A percentile compares a stretch with the other conserved stretches of the same genome.
phyloP scores from a whole-genome alignment of 2,888 invertebrate species.

The Pammene fasciana region DNA sequence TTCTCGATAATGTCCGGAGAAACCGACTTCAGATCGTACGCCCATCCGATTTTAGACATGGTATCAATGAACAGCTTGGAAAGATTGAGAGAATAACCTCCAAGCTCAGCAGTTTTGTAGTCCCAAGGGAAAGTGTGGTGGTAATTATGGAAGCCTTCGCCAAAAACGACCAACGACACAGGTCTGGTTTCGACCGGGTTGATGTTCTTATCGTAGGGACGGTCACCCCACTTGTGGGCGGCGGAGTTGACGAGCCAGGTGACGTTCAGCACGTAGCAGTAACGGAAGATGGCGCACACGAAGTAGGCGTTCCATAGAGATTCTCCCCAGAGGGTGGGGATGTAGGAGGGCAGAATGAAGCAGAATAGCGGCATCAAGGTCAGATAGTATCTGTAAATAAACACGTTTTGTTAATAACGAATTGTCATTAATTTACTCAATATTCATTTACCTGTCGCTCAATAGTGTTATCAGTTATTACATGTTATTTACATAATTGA shows the following conservation, averaged over 20 bases:
- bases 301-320: constrained; percentile 85
- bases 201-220: constrained; percentile 89
- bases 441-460: not conserved
- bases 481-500: too few species aligned
- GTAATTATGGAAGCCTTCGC: constrained; percentile 94
- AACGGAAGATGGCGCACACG: constrained; percentile 88
- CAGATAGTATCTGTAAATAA: constrained; percentile 86
- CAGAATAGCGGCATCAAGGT: constrained; percentile 88
- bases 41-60: constrained; percentile 92
- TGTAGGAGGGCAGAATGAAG: constrained; percentile 88
- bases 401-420: not conserved
- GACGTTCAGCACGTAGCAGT: constrained; percentile 89
- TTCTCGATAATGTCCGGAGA: constrained; percentile 87
- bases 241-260: constrained; percentile 96
- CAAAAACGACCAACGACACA: constrained; percentile 86
- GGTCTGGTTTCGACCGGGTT: constrained; percentile 87
- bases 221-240: constrained; percentile 90
- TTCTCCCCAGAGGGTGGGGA: constrained; percentile 92
- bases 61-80: constrained; percentile 90
- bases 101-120: constrained; percentile 91
- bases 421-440: not conserved
- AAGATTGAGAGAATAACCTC: constrained; percentile 86
- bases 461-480: not conserved
- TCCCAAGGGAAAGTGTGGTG: constrained; percentile 94
- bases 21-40: constrained; percentile 93